Evolutionary conservation across 2,113 vertebrate species (phyloP).

Genomic region (Noctilio leporinus): DNA sequence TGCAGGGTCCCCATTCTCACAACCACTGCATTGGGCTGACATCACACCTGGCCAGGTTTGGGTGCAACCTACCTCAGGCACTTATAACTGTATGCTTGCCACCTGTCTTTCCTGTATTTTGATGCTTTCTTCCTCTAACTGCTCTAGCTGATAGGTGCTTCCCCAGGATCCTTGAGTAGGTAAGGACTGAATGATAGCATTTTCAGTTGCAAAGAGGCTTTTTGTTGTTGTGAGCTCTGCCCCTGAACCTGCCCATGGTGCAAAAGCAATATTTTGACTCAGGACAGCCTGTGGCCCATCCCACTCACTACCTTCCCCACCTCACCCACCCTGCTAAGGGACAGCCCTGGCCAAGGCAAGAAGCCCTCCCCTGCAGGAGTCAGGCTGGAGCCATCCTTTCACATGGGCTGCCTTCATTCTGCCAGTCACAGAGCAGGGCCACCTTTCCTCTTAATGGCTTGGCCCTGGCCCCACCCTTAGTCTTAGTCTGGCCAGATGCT

Average conservation of each 20-base stretch:
- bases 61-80: not conserved
- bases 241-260: not conserved
- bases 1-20: not conserved
- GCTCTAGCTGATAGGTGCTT: not conserved
- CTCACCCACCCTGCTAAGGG: not conserved
- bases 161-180: not conserved
- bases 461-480: not conserved
- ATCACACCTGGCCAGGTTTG: not conserved
- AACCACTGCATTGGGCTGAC: rapidly evolving
- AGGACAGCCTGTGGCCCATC: not conserved
- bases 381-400: rapidly evolving
- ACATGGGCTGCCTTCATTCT: not conserved
- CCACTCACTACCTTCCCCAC: rapidly evolving
- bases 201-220: not conserved
- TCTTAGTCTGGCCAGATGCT: not conserved
- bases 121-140: not conserved
- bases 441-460: not conserved
- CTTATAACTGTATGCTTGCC: not conserved
- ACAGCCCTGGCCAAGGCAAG: not conserved
- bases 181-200: not conserved
- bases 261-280: not conserved
- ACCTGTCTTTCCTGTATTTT: not conserved
- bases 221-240: not conserved
- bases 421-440: not conserved
- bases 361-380: not conserved